These are phyloP conservation scores for Eulemur coronatus DNA, from an alignment of 2,797 vertebrate genomes.

Conservation along the genomic window DNA sequence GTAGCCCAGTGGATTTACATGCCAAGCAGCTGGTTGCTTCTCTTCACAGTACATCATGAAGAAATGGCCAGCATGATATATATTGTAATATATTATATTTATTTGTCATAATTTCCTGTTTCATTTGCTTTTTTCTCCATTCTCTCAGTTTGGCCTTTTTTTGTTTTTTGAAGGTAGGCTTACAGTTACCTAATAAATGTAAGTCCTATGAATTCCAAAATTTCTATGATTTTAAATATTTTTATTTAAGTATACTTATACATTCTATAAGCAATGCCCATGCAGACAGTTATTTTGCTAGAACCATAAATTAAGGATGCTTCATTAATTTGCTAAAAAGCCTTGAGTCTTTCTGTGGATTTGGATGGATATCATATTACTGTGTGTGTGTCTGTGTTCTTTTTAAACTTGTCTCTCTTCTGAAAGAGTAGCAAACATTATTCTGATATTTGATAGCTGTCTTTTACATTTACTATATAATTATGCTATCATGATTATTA, in stretches of 20 bases:
- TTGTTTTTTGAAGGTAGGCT: neutral
- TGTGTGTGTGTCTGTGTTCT: neutral
- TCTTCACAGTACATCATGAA: neutral
- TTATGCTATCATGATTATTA: neutral
- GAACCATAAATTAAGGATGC: neutral
- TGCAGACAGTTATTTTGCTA: neutral
- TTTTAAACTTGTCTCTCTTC: neutral
- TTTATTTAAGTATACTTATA: neutral
- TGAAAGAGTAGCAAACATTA: neutral
- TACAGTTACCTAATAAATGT: neutral
- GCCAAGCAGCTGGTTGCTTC: neutral
- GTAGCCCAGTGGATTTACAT: neutral
- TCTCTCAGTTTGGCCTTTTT: neutral
- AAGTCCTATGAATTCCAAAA: neutral
- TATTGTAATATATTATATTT: neutral
- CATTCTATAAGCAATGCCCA: neutral
- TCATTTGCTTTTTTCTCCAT: neutral
- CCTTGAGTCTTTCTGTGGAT: neutral
- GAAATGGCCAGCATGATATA: neutral
- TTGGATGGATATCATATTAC: neutral
- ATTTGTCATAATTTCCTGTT: neutral
- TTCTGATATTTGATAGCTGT: neutral
- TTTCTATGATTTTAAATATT: neutral
- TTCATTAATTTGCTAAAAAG: neutral
- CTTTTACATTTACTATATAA: neutral